Conservation (phyloP, 2,113 vertebrate genomes). For the Catharus bicknelli region DNA sequence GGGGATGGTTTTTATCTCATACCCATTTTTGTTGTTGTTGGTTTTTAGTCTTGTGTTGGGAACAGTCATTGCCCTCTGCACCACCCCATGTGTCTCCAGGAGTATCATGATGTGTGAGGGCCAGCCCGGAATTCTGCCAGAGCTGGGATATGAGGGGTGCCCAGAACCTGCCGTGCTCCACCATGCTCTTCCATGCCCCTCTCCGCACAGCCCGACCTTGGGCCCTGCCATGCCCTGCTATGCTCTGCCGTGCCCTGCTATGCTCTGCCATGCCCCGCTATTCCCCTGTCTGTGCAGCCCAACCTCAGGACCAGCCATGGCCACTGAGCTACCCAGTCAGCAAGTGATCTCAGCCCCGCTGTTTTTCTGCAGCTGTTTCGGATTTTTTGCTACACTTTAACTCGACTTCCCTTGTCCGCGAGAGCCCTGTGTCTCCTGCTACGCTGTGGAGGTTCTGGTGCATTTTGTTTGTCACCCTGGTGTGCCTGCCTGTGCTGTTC, state of each 20-base stretch:
- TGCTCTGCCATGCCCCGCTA: too few relatives aligned
- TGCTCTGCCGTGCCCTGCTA: too few relatives aligned
- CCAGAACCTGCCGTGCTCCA: rapidly evolving
- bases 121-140: rapidly evolving
- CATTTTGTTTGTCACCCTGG: rapidly evolving
- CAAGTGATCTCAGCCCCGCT: rapidly evolving
- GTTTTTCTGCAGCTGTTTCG: rapidly evolving
- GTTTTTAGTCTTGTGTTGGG: not conserved
- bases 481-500: not conserved
- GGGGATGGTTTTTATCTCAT: not conserved
- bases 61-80: rapidly evolving
- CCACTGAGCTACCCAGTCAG: rapidly evolving
- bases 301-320: rapidly evolving
- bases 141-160: rapidly evolving
- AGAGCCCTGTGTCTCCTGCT: rapidly evolving
- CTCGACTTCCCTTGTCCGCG: rapidly evolving
- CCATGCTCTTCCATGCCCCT: too few relatives aligned
- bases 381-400: rapidly evolving
- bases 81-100: rapidly evolving
- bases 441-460: not conserved
- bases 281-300: rapidly evolving
- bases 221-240: too few relatives aligned
- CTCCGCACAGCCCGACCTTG: too few relatives aligned
- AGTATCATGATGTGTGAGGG: rapidly evolving
- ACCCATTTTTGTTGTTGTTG: not conserved